Evolutionary conservation across 2,797 vertebrate genomes (phyloP).

Genomic region (Sternarchorhynchus goeldii): DNA sequence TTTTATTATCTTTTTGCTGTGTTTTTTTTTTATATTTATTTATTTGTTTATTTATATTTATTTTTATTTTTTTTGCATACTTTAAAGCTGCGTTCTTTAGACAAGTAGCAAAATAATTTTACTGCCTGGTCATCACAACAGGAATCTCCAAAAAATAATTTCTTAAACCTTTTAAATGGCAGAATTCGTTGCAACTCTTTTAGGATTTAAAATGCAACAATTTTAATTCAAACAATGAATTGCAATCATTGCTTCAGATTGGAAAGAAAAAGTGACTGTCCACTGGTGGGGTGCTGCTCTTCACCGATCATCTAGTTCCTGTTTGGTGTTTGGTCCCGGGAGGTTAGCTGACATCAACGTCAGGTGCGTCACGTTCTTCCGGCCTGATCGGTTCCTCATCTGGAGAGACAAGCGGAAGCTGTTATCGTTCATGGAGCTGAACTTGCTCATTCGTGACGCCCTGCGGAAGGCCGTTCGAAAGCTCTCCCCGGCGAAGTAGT

Average conservation of each 20-base stretch:
- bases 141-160: too few relatives aligned
- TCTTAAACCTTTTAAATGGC: too few relatives aligned
- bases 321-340: background rate
- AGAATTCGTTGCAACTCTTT: background rate
- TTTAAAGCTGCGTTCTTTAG: background rate
- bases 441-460: background rate
- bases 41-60: too few relatives aligned
- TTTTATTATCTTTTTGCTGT: too few relatives aligned
- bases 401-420: background rate
- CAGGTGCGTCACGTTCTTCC: background rate
- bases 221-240: background rate
- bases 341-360: background rate
- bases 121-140: too few relatives aligned
- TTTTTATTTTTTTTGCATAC: too few relatives aligned
- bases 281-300: background rate
- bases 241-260: background rate
- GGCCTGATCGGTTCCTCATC: background rate
- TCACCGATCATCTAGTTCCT: background rate
- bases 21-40: too few relatives aligned
- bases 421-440: background rate
- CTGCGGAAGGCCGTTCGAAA: constrained; percentile 61
- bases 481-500: constrained; percentile 69
- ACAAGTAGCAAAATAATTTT: background rate
- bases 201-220: background rate
- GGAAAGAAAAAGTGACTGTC: background rate